phyloP scores from a whole-genome alignment of 2,888 invertebrate genomes.

The Merodon equestris region DNA sequence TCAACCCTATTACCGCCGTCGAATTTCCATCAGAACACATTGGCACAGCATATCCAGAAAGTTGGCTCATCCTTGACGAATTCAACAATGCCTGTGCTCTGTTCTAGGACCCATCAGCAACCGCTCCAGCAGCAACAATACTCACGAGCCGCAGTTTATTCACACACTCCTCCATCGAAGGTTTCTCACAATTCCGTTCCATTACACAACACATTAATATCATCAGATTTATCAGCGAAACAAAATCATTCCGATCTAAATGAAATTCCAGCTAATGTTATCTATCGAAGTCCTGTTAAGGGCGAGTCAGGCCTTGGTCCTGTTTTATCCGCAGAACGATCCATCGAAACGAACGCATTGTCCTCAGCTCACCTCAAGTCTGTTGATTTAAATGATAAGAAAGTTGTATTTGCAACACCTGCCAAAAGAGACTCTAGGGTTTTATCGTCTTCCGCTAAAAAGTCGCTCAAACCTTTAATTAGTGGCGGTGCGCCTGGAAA shows the following conservation, averaged over 20 bases:
- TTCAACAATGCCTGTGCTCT: constrained; percentile 23
- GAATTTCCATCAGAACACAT: constrained; percentile 77
- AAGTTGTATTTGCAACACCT: constrained; percentile 60
- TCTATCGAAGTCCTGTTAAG: constrained; percentile 72
- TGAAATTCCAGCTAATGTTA: constrained; percentile 78
- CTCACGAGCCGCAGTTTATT: constrained; percentile 45
- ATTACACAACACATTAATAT: constrained; percentile 6
- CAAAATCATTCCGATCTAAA: constrained; percentile 77
- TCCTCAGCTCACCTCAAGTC: constrained; percentile 33
- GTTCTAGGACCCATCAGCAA: background rate
- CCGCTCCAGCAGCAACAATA: constrained; percentile 46
- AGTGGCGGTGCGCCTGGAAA: constrained; percentile 41
- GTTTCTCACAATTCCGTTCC: constrained; percentile 4
- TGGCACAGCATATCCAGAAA: constrained; percentile 77
- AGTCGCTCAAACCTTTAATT: constrained; percentile 43
- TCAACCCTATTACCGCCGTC: constrained; percentile 74
- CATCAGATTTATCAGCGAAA: constrained; percentile 43
- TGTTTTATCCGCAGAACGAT: constrained; percentile 32
- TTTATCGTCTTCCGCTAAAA: constrained; percentile 62
- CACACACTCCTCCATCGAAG: constrained; percentile 28
- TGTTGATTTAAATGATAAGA: constrained; percentile 39
- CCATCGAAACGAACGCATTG: constrained; percentile 30
- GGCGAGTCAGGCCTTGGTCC: constrained; percentile 42
- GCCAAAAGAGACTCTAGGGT: constrained; percentile 67
- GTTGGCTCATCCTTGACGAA: constrained; percentile 68